A percentile compares a stretch with the other conserved stretches of the same genome.
phyloP scores from a whole-genome alignment of 2,113 vertebrate species.

The Hippocampus zosterae region DNA sequence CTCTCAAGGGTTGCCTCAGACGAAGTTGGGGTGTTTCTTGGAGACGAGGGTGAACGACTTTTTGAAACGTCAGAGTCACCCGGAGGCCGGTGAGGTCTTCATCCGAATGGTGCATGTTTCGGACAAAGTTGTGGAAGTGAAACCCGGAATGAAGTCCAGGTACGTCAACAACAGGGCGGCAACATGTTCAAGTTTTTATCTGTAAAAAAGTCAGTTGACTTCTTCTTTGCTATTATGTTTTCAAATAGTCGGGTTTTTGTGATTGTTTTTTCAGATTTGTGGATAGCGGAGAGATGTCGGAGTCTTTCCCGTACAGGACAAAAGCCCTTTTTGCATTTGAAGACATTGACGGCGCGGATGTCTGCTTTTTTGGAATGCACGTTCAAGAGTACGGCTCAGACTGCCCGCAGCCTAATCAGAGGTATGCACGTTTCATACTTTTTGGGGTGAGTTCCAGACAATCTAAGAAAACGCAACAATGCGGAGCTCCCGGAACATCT shows the following conservation, averaged over 20 bases:
- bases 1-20: conserved; percentile 87
- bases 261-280: conserved; percentile 80
- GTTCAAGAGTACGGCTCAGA: conserved; percentile 98
- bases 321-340: conserved; percentile 99
- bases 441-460: no score
- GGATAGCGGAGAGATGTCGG: conserved; percentile 95
- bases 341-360: conserved; percentile 92
- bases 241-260: not conserved
- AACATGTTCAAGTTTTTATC: not conserved
- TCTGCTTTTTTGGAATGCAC: conserved; percentile 98
- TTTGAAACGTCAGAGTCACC: conserved; percentile 82
- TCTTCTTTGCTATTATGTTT: not conserved
- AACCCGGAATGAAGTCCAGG: conserved; percentile 99
- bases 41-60: conserved; percentile 92
- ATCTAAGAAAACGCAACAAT: no score
- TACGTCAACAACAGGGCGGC: conserved; percentile 35
- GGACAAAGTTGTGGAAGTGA: conserved; percentile 97
- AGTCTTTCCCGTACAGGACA: conserved; percentile 95
- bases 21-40: conserved; percentile 85
- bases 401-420: conserved; percentile 96
- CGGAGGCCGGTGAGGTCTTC: conserved; percentile 89
- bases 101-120: conserved; percentile 95
- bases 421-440: conserved; percentile 62
- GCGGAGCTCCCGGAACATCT: no score
- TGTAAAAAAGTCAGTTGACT: not conserved